Evolutionary conservation across 2,888 invertebrate genomes (phyloP).

Genomic region (Yponomeuta plumbellus): DNA sequence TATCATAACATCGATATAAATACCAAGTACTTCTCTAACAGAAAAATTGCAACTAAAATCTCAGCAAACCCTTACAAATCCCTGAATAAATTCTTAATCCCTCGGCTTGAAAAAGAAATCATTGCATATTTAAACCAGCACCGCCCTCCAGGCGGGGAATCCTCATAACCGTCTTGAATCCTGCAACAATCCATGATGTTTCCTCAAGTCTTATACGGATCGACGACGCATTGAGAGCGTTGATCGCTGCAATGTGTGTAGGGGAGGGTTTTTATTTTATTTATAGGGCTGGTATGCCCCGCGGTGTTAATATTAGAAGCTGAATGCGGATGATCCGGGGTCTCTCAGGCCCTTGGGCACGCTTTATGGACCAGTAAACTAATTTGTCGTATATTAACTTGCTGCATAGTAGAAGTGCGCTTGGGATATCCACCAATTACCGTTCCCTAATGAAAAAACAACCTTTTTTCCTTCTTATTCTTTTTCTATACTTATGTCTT

Average conservation of each 20-base stretch:
- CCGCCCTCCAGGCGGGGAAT: conserved; percentile 35
- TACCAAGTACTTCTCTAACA: background rate
- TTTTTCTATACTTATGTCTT: no score
- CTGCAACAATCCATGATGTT: background rate
- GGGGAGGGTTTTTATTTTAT: conserved; percentile 54
- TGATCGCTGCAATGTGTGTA: background rate
- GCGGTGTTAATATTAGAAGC: conserved; percentile 67
- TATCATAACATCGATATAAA: no score
- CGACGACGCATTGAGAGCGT: background rate
- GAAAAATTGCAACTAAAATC: background rate
- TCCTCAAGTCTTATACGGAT: background rate
- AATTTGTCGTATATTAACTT: conserved; percentile 12
- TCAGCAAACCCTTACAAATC: background rate
- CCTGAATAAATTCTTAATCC: conserved; percentile 4
- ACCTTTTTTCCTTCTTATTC: no score
- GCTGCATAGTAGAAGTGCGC: background rate
- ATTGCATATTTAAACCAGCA: conserved; percentile 51
- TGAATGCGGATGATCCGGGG: conserved; percentile 61
- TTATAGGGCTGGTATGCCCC: conserved; percentile 59
- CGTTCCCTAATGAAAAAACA: no score
- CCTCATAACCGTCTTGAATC: background rate
- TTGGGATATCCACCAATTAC: background rate
- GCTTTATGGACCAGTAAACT: conserved; percentile 18
- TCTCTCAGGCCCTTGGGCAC: conserved; percentile 16
- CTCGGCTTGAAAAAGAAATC: conserved; percentile 34